phyloP scores from a whole-genome alignment of 2,797 vertebrate genomes.

The Phoeniculus purpureus region DNA sequence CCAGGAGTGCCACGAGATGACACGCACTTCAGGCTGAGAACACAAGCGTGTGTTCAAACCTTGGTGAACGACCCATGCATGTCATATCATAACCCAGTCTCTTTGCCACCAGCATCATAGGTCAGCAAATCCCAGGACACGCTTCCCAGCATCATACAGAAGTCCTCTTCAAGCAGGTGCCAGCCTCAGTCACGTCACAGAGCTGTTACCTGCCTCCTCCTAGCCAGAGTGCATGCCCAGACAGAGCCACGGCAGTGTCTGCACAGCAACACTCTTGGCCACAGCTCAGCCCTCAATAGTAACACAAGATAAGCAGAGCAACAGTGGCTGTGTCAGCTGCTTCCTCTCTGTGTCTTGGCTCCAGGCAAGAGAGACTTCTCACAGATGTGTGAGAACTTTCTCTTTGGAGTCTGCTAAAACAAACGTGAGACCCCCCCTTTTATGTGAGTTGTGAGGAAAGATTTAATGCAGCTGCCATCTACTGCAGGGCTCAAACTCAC shows the following conservation, averaged over 20 bases:
- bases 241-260: neutral
- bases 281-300: neutral
- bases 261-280: neutral
- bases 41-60: neutral
- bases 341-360: neutral
- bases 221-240: neutral
- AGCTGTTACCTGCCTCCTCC: neutral
- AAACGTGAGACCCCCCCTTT: neutral
- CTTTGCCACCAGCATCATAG: neutral
- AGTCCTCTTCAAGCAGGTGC: neutral
- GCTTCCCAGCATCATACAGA: accelerated
- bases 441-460: neutral
- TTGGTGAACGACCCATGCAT: neutral
- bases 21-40: neutral
- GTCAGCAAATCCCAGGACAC: neutral
- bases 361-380: neutral
- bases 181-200: neutral
- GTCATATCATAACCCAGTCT: neutral
- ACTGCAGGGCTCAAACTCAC: neutral
- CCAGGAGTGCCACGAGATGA: neutral
- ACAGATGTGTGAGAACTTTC: neutral
- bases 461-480: neutral
- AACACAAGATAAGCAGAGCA: neutral
- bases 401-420: neutral
- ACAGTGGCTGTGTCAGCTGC: neutral